Conservation (phyloP, 2,888 invertebrate species). For the Halictus ligatus region DNA sequence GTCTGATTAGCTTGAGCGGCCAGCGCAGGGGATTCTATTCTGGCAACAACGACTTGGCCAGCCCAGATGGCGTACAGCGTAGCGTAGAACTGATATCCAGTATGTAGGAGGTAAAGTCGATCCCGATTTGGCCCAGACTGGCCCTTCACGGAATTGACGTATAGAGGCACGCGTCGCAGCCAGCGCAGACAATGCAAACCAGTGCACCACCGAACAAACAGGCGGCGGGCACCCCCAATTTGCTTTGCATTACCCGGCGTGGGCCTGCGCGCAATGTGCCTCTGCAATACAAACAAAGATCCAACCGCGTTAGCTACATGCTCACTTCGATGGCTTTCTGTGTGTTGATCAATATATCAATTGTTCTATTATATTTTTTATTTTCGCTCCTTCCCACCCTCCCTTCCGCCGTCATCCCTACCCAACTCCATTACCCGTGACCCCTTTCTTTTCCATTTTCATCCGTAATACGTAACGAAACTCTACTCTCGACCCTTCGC, state of each 20-base stretch:
- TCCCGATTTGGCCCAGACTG: constrained; percentile 78
- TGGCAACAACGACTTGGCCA: constrained; percentile 81
- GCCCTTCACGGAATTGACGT: constrained; percentile 81
- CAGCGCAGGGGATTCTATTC: constrained; percentile 81
- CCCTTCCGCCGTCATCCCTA: neutral
- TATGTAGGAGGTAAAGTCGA: constrained; percentile 77
- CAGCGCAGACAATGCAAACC: constrained; percentile 85
- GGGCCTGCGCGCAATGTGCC: constrained; percentile 85
- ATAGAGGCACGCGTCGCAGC: constrained; percentile 84
- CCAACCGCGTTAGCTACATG: constrained; percentile 83
- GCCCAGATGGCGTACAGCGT: constrained; percentile 79
- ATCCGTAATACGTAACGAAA: neutral
- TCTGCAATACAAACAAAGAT: constrained; percentile 85
- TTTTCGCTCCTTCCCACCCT: neutral
- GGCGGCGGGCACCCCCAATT: constrained; percentile 82
- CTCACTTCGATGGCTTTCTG: constrained; percentile 64
- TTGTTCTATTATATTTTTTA: constrained; percentile 56
- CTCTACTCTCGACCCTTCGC: constrained; percentile 21
- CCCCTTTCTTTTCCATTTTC: neutral
- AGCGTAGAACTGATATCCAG: constrained; percentile 80
- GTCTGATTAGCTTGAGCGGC: constrained; percentile 80
- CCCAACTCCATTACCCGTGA: neutral
- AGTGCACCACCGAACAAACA: constrained; percentile 82
- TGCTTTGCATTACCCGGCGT: constrained; percentile 84
- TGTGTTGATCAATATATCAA: constrained; percentile 64